Evolutionary conservation across 1,140 invertebrate species (phyloP).

Genomic region (Caerostris extrusa): DNA sequence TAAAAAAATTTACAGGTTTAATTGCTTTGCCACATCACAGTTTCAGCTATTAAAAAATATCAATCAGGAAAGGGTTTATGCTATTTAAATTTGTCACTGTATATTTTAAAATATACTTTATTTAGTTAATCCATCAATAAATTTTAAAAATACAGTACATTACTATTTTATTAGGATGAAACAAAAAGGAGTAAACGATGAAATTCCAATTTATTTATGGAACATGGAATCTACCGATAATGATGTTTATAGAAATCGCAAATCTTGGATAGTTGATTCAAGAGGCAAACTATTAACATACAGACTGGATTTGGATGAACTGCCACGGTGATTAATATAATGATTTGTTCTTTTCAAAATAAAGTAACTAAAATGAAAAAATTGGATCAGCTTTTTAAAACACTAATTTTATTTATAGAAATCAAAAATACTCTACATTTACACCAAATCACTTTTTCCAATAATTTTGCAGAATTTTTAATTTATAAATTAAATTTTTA

Average conservation of each 20-base stretch:
- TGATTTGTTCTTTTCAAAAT: background rate
- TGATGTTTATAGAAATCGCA: slow-evolving; percentile 77
- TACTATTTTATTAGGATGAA: background rate
- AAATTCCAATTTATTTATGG: slow-evolving; percentile 69
- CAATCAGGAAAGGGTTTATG: no score
- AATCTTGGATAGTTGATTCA: slow-evolving; percentile 75
- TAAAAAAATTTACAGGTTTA: no score
- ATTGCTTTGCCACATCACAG: no score
- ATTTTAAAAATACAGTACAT: background rate
- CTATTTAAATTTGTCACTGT: no score
- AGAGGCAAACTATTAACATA: slow-evolving; percentile 74
- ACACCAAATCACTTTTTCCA: no score
- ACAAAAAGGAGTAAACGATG: slow-evolving; percentile 1
- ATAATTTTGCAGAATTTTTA: no score
- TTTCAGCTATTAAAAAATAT: no score
- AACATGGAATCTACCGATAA: slow-evolving; percentile 76
- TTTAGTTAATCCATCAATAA: background rate
- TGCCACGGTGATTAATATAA: slow-evolving; percentile 64
- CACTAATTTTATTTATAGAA: no score
- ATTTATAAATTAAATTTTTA: no score
- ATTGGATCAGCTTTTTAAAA: background rate
- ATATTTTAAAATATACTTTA: no score
- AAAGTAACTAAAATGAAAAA: background rate
- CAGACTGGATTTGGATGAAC: slow-evolving; percentile 74
- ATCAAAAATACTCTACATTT: no score